Base-by-base conservation (phyloP, 2,888 invertebrate genomes). In the Glyphotaelius pellucidus region DNA sequence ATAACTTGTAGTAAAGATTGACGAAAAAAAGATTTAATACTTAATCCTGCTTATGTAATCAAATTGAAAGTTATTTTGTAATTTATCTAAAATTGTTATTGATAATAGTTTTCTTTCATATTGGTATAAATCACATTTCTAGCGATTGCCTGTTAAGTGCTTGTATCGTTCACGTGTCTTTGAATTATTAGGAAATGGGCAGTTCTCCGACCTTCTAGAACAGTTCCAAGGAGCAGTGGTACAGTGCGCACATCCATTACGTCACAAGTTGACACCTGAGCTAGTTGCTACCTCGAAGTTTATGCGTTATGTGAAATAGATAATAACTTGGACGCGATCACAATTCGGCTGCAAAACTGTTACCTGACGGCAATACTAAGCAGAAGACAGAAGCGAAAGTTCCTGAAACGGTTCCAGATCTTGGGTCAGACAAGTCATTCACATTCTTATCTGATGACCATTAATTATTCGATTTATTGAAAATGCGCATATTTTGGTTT, bases 241-340 rank as follows among this genome's bases (percentile, higher is more conserved):
- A 31, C 87, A 67, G 25, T n/a, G 25, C 67, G 67, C n/a, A 9
- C 67, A 67, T 87, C 67, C 52, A 86, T 86, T 47, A 52, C 87
- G 7, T 87, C 14, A 87, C 30, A 30, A 30, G 30, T 87, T 52
- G 87, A 47, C 87, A 87, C 14, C 52, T 52, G 87, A 31, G 52
- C n/a, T 19, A 14, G 31, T 31, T 47, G 19, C 12, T 19, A 67
- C 87, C 67, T 87, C 87, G 87, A 87, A 25, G n/a, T 31, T 52
- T 87, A 47, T 89, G 88, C 30, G 88, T 32, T 89, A 89, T 89
- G 88, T 89, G 88, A 89, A 89, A 89, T 80, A 38, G 88, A 89
- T 89, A 89, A 89, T 89, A 89, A 89, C 79, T 89, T 89, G 38
- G 79, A 89, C 88, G 79, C 88, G 88, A 80, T 89, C 35, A 42